These are phyloP conservation scores for Dryobotodes eremita DNA, from an alignment of 2,888 invertebrate species.

Conservation along the genomic window DNA sequence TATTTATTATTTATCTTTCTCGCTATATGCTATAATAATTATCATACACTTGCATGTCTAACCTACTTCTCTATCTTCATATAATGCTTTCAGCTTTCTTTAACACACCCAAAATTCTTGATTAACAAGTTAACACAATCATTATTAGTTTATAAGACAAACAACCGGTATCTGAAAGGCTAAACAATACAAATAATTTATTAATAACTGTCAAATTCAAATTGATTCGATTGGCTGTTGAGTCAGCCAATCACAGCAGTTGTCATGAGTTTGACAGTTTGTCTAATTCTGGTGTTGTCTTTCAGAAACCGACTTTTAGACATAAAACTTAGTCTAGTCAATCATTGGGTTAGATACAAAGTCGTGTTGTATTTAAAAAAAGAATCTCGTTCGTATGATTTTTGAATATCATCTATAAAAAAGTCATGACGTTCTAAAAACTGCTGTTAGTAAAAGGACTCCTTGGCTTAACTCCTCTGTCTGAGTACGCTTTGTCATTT, in stretches of 20 bases:
- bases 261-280: not conserved
- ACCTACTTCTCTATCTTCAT: conserved; percentile 19
- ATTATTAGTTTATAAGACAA: conserved; percentile 31
- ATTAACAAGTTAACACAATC: conserved; percentile 41
- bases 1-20: conserved; percentile 44
- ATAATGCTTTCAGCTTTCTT: conserved; percentile 49
- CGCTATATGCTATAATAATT: conserved; percentile 53
- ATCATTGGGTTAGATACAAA: conserved; percentile 39
- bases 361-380: conserved; percentile 46
- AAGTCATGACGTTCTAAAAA: conserved; percentile 57
- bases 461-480: conserved; percentile 41
- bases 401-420: conserved; percentile 55
- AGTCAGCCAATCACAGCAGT: not conserved
- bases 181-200: not conserved
- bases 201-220: not conserved
- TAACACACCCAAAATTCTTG: conserved; percentile 46
- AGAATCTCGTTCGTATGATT: conserved; percentile 55
- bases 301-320: not conserved
- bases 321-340: conserved; percentile 18
- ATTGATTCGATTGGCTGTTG: not conserved
- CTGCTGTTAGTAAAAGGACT: conserved; percentile 41
- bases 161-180: not conserved
- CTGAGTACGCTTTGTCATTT: conserved; percentile 61
- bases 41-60: conserved; percentile 57
- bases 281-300: not conserved